Percentiles rank a stretch among this genome's conserved stretches.
Evolutionary conservation across 2,797 vertebrate genomes (phyloP).

Genomic region (Epinephelus malabaricus): DNA sequence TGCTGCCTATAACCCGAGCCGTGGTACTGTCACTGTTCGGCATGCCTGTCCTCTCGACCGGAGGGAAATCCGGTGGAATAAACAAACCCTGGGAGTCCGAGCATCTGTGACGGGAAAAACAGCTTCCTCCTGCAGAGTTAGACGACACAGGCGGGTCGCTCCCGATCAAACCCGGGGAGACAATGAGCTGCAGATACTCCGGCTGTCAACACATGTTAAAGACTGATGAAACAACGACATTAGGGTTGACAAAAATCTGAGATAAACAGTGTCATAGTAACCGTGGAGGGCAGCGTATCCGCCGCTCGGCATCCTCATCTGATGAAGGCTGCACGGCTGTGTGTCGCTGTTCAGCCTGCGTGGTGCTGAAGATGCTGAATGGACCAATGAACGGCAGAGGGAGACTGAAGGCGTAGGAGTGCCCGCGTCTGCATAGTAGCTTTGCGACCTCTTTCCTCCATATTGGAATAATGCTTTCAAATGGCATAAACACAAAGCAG

Average conservation of each 20-base stretch:
- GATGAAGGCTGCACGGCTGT: slow-evolving; percentile 51
- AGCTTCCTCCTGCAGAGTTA: slow-evolving; percentile 38
- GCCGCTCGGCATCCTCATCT: slow-evolving; percentile 54
- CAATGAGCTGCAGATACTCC: background rate
- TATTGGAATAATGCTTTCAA: slow-evolving; percentile 44
- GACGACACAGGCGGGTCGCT: slow-evolving; percentile 22
- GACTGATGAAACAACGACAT: slow-evolving; percentile 1
- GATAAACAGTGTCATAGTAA: slow-evolving; percentile 39
- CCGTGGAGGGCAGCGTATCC: slow-evolving; percentile 11
- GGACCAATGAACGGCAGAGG: slow-evolving; percentile 76
- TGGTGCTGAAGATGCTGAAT: slow-evolving; percentile 85
- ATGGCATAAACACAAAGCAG: slow-evolving; percentile 11
- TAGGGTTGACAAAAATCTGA: background rate
- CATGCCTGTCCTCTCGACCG: slow-evolving; percentile 65
- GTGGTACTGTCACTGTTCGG: slow-evolving; percentile 46
- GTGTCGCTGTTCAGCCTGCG: slow-evolving; percentile 84
- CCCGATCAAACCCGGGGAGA: slow-evolving; percentile 17
- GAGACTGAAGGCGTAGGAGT: slow-evolving; percentile 71
- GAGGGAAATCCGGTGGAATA: slow-evolving; percentile 46
- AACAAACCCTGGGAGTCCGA: slow-evolving; percentile 33
- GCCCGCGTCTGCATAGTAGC: slow-evolving; percentile 59
- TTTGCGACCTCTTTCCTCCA: slow-evolving; percentile 58
- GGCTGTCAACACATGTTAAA: background rate
- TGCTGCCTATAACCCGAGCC: slow-evolving; percentile 48
- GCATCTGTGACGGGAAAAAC: slow-evolving; percentile 50